These are phyloP conservation scores for Eumeta japonica DNA, from an alignment of 1,140 invertebrate genomes.

Conservation along the genomic window DNA sequence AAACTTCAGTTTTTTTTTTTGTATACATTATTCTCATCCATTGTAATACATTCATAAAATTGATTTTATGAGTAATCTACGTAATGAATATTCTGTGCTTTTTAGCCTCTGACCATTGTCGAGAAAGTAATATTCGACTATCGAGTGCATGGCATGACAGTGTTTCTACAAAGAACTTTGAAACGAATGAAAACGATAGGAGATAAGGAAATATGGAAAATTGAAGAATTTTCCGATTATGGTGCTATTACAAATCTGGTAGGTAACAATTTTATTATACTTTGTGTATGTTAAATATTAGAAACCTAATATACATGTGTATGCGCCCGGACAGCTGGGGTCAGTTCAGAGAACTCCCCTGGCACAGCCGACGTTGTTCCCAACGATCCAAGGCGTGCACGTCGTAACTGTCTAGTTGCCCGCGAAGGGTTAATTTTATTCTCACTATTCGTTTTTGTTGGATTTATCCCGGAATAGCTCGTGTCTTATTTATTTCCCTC, in stretches of 20 bases:
- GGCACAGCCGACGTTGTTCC: background rate
- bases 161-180: conserved; percentile 80
- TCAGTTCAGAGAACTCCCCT: too few relatives aligned
- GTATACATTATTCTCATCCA: too few relatives aligned
- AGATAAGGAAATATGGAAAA: conserved; percentile 83
- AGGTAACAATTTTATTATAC: conserved; percentile 28
- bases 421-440: background rate
- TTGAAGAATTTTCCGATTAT: conserved; percentile 74
- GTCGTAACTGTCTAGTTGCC: background rate
- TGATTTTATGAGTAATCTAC: too few relatives aligned
- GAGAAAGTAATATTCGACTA: conserved; percentile 85
- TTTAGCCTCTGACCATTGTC: conserved; percentile 73
- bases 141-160: conserved; percentile 81
- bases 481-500: background rate
- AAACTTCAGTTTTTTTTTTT: too few relatives aligned
- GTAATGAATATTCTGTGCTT: background rate
- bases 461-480: background rate
- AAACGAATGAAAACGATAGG: conserved; percentile 77
- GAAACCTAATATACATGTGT: background rate
- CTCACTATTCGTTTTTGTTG: background rate
- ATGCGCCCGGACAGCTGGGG: too few relatives aligned
- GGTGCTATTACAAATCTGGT: conserved; percentile 83
- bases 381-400: background rate
- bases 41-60: too few relatives aligned
- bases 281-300: conserved; percentile 5